Base-by-base conservation (phyloP, 53 echinoderm and acorn worm genomes). In the Paelopatides confundens region DNA sequence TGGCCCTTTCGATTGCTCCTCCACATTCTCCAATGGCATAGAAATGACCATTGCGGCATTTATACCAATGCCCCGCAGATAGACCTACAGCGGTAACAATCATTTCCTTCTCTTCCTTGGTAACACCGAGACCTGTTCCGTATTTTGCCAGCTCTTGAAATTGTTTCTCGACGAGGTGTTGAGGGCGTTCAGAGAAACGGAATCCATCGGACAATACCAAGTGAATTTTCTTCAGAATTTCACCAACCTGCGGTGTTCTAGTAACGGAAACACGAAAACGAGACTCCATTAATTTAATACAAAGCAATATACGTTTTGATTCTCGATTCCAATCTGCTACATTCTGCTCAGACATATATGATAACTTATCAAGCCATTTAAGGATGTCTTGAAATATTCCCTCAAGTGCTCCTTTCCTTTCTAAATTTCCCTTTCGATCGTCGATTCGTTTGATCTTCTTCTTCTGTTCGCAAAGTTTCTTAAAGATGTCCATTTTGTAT, bases 21-120 rank as follows among this genome's bases (percentile, higher is more conserved):
- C 93, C 96, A 65, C 96, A 96, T 12, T 94, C 96, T 17, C 91
- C 91, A 24, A 94, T 96, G 38, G 90, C 93, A 54, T 96, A 96
- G 17, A 96, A 33, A 53, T 96, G 96, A 4, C 93, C 94, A 4
- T 94, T 91, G 0, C 91, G 93, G 52, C 96, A 96, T 77, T 94
- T 96, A 62, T 62, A 94, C 94, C 96, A 96, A 29, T 94, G 93
- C 1, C 96, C 96, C 29, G 88, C 78, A 4, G 87, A 12, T n/a
- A 83, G 63, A 66, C 85, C 96, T 29, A 92, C 79, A 7, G 90
- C 94, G 29, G 89, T 40, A n/a, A 96, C 93, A 24, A 96, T 93
- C 63, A 89, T 89, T 43, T 86, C 18, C 36, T 86, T 90, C 31
- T 95, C 95, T 47, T 91, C 40, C 4, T 93, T 76, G 7, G 77